Evolutionary conservation across 2,888 invertebrate species (phyloP).

Genomic region (Pseudococcus jackbeardsleyi): DNA sequence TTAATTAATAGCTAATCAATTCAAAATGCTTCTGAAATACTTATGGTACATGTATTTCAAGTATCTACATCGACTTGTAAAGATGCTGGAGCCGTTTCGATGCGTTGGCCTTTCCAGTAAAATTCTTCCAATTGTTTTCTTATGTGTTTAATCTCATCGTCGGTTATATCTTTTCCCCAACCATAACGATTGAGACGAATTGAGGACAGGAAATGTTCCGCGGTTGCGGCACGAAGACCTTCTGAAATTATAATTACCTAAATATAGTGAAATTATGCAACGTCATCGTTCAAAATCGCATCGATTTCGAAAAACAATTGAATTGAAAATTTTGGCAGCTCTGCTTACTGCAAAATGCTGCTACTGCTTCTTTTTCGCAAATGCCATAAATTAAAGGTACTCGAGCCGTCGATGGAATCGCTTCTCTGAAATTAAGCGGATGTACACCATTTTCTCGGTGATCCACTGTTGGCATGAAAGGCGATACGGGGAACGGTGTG

Average conservation of each 20-base stretch:
- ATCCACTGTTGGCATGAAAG: not conserved
- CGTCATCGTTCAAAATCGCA: no score
- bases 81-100: not conserved
- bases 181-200: not conserved
- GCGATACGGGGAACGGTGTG: not conserved
- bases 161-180: not conserved
- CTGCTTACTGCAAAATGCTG: not conserved
- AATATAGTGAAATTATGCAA: no score
- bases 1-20: no score
- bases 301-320: no score
- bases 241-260: no score
- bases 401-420: not conserved
- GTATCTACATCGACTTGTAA: not conserved
- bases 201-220: not conserved
- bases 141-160: not conserved
- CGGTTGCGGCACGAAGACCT: not conserved
- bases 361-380: conserved; percentile 17
- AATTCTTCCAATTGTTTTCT: not conserved
- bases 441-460: not conserved
- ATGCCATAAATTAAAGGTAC: conserved; percentile 34
- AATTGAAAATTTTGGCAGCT: no score
- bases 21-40: no score
- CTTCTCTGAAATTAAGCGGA: not conserved
- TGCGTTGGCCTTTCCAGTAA: not conserved
- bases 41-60: no score